Percentiles rank a stretch among this genome's conserved stretches.
These are phyloP conservation scores for Brachypalpus laphriformis DNA, from an alignment of 2,888 invertebrate species.

Conservation along the genomic window DNA sequence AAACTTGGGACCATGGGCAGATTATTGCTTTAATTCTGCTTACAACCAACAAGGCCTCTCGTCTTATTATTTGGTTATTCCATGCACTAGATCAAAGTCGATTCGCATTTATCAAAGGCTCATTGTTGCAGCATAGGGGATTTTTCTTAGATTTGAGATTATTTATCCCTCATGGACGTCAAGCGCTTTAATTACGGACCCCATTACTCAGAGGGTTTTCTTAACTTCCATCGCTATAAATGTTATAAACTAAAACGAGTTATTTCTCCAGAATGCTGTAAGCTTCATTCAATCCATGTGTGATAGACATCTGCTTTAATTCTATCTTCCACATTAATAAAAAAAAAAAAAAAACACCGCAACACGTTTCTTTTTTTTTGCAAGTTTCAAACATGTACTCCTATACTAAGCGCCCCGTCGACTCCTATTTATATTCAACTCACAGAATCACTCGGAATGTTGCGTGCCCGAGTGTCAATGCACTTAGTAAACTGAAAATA, in stretches of 20 bases:
- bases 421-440: conserved; percentile 38
- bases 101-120: background rate
- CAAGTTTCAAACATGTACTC: background rate
- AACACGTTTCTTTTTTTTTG: background rate
- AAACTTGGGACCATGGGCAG: background rate
- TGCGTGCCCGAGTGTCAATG: conserved; percentile 40
- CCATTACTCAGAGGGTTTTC: background rate
- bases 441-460: conserved; percentile 24
- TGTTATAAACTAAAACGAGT: background rate
- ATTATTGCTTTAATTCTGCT: background rate
- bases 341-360: background rate
- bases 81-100: background rate
- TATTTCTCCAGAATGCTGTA: background rate
- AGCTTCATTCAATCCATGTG: too few relatives aligned
- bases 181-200: background rate
- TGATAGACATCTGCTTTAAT: background rate
- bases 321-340: background rate
- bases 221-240: too few relatives aligned
- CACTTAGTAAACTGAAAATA: conserved; percentile 56
- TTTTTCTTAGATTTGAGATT: background rate
- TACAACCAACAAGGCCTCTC: background rate
- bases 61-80: background rate
- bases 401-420: background rate
- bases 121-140: background rate
- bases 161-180: background rate